Evolutionary conservation across 2,113 vertebrate genomes (phyloP), one percentile per base, ranked within the genome.

Genomic region (Coryphaenoides rupestris): DNA sequence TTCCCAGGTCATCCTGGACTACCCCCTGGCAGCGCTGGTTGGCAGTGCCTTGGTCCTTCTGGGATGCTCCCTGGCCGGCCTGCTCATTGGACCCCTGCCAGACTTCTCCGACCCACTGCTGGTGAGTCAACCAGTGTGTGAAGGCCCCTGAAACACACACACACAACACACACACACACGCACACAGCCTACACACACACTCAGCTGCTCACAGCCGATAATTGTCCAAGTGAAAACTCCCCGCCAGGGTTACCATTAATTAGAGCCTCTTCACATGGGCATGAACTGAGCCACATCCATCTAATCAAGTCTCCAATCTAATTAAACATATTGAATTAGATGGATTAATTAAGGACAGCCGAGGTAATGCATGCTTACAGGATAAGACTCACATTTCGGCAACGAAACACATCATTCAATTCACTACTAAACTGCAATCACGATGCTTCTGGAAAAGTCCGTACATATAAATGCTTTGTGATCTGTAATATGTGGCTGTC

Each of bases 71-170:
- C 59, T 96, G 65, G 92, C 92, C 14, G 94, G 93, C 58, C 84
- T 98, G 55, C 82, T 98, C 46, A 87, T 92, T 19, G 90, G 93
- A 64, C 91, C 89, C 2, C 64, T 96, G 75, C 97, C 96, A 3
- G 95, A 98, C 79, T 98, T 99, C 69, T 95, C 96, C 17, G 91
- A 96, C 21, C 97, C 96, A 23, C 84, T 98, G 17, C 77, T 91
- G 90, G 97, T 98, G 72, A 93, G 93, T 85, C 21, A 49, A 40
- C 19, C 3, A 46, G 58, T 21, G 19, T 13, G 58, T 13, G 40
- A 16, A 40, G 33, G 33, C 15, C 23, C 16, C 16, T 23, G 45
- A 24, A 40, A 45, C 28, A 46, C 21, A 64, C 4, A 13, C 40
- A n/a, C 14, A 19, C 1, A 24, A 50, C 47, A 49, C 17, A 50